Conservation (phyloP, 2,888 invertebrate species). For the Orthonevra nobilis region DNA sequence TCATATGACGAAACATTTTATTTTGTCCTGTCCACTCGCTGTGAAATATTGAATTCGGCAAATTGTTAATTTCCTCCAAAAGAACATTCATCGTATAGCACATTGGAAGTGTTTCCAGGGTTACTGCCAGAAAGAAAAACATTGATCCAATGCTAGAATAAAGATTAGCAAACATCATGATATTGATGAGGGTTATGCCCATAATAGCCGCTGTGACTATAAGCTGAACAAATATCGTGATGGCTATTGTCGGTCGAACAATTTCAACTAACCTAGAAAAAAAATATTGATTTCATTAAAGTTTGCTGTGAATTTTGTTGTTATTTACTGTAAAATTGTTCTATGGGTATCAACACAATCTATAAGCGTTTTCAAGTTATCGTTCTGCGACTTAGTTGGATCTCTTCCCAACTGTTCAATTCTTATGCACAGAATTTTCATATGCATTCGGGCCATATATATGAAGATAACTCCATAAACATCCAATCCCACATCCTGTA, state of each 20-base stretch:
- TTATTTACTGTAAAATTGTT: conserved; percentile 26
- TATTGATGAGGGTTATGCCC: conserved; percentile 72
- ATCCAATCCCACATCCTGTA: conserved; percentile 38
- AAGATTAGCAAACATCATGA: conserved; percentile 71
- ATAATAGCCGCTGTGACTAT: conserved; percentile 69
- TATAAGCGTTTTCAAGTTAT: conserved; percentile 17
- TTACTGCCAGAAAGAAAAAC: conserved; percentile 67
- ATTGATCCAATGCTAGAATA: conserved; percentile 63
- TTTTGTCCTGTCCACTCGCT: conserved; percentile 71
- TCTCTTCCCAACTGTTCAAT: conserved; percentile 43
- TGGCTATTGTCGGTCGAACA: conserved; percentile 70
- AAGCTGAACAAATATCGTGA: conserved; percentile 72
- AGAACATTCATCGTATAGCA: conserved; percentile 72
- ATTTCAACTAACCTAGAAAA: conserved; percentile 44
- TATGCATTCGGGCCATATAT: conserved; percentile 47
- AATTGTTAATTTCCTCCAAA: conserved; percentile 66
- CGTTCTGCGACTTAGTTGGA: conserved; percentile 18
- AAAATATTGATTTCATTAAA: background rate
- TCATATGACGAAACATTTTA: conserved; percentile 56
- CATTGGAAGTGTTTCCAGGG: conserved; percentile 71
- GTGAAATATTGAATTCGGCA: conserved; percentile 72
- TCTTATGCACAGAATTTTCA: conserved; percentile 43
- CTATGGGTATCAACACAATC: conserved; percentile 42
- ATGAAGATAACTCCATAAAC: conserved; percentile 32
- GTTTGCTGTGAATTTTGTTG: background rate